Conservation (phyloP, 1,140 invertebrate species). For the Ceratina australensis region DNA sequence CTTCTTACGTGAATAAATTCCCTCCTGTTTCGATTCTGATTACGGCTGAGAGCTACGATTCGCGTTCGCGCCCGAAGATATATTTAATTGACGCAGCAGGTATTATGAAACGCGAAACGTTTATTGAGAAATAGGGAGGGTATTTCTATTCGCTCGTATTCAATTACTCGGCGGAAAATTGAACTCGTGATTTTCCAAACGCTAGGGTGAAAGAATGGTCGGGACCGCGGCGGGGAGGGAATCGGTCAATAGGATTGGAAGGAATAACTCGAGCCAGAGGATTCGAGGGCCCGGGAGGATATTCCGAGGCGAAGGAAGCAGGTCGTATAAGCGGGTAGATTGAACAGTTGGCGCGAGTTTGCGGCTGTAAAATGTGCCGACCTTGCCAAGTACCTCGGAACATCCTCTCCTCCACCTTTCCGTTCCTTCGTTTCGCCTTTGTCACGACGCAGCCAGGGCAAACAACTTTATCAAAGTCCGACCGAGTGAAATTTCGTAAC, state of each 20-base stretch:
- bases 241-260: slow-evolving; percentile 27
- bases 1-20: slow-evolving; percentile 2
- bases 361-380: slow-evolving; percentile 69
- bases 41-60: no score
- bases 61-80: no score
- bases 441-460: slow-evolving; percentile 69
- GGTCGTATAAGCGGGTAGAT: slow-evolving; percentile 58
- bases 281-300: slow-evolving; percentile 48
- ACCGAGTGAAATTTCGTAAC: slow-evolving; percentile 16
- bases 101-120: no score
- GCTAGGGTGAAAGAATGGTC: not conserved
- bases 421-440: slow-evolving; percentile 52
- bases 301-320: slow-evolving; percentile 24
- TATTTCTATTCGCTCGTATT: no score
- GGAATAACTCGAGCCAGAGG: slow-evolving; percentile 5
- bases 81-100: no score
- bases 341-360: slow-evolving; percentile 67
- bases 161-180: no score
- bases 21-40: not conserved
- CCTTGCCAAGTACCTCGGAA: slow-evolving; percentile 67
- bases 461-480: slow-evolving; percentile 76
- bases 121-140: no score
- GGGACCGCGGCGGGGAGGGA: not conserved
- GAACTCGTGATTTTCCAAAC: no score
- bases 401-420: slow-evolving; percentile 64